Evolutionary conservation across 2,113 vertebrate species (phyloP).

Genomic region (Leptosomus discolor): DNA sequence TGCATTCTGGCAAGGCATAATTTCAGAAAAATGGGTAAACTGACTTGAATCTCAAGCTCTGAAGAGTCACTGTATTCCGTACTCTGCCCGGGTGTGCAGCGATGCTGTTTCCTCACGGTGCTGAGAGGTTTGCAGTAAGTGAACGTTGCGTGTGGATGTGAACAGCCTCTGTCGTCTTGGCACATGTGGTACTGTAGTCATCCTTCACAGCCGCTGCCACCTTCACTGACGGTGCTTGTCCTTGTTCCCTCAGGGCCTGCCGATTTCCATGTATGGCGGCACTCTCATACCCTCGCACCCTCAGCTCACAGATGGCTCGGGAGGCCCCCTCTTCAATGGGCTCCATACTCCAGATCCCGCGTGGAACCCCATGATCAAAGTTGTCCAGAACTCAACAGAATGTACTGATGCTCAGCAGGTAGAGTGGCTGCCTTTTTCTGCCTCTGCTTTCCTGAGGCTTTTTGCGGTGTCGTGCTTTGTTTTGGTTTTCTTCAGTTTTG

Average conservation of each 20-base stretch:
- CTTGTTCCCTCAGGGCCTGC: conserved; percentile 82
- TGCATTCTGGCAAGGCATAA: background rate
- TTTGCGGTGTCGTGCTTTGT: background rate
- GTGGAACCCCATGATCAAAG: conserved; percentile 98
- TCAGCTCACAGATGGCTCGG: conserved; percentile 90
- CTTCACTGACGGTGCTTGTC: background rate
- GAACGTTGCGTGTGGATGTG: accelerated
- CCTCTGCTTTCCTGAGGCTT: background rate
- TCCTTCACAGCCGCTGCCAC: background rate
- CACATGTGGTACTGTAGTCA: accelerated
- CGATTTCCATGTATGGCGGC: conserved; percentile 96
- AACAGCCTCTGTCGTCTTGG: background rate
- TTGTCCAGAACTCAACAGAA: conserved; percentile 94
- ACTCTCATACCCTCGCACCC: conserved; percentile 94
- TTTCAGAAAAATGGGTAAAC: background rate
- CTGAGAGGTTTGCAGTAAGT: background rate
- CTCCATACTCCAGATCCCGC: conserved; percentile 93
- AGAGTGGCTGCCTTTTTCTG: conserved; percentile 20
- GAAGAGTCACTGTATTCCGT: background rate
- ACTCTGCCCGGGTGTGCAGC: background rate
- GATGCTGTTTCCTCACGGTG: background rate
- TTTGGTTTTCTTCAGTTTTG: background rate
- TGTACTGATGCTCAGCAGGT: conserved; percentile 97
- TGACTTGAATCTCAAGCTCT: background rate
- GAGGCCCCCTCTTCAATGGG: conserved; percentile 93